A percentile compares a stretch with the other conserved stretches of the same genome.
These are phyloP conservation scores for Microdon myrmicae DNA, from an alignment of 2,888 invertebrate genomes.

Conservation along the genomic window DNA sequence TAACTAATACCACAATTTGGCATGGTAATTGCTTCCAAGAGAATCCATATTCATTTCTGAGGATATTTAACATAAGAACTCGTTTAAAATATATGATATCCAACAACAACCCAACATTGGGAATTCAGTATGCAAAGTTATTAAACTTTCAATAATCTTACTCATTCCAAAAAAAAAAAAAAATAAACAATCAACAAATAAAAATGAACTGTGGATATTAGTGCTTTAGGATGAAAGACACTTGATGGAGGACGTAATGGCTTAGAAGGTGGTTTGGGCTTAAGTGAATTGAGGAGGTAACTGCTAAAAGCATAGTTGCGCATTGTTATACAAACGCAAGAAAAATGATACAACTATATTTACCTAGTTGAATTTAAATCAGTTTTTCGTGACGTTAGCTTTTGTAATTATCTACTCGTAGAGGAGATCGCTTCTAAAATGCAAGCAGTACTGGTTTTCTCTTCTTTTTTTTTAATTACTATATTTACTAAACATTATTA, in stretches of 20 bases:
- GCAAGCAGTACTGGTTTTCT: constrained; percentile 15
- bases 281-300: constrained; percentile 9
- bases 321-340: constrained; percentile 1
- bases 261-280: constrained; percentile 10
- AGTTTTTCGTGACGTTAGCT: constrained; percentile 11
- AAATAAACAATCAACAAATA: constrained; percentile 1
- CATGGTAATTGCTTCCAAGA: no score
- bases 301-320: constrained; percentile 20
- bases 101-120: constrained; percentile 41
- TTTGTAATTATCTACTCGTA: not conserved
- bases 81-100: constrained; percentile 26
- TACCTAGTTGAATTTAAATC: constrained; percentile 7
- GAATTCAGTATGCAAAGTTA: constrained; percentile 40
- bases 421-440: constrained; percentile 21
- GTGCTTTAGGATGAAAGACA: constrained; percentile 18
- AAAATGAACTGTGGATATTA: constrained; percentile 2
- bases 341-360: constrained; percentile 19
- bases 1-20: no score
- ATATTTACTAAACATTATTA: constrained; percentile 6
- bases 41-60: no score
- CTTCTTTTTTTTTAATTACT: constrained; percentile 7
- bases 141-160: constrained; percentile 38
- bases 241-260: constrained; percentile 17
- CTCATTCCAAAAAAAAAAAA: constrained; percentile 42
- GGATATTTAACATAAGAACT: constrained; percentile 21